Conservation (phyloP, 2,797 vertebrate genomes). For the Apogon hyalosoma region DNA sequence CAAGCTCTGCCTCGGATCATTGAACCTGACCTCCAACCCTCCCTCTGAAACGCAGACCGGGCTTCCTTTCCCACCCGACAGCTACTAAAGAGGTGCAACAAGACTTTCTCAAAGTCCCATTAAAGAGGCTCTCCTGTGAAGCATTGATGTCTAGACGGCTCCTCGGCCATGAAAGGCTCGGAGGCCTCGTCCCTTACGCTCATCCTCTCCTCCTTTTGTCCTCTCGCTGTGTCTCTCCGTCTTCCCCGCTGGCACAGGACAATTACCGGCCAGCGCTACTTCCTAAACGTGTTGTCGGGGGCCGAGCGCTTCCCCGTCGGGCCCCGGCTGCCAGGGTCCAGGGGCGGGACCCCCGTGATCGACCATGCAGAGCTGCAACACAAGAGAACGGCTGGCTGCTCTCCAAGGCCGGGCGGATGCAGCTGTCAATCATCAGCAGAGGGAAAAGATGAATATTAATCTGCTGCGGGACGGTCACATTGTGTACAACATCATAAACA, state of each 20-base stretch:
- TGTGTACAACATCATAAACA: no score
- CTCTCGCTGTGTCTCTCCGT: slow-evolving; percentile 44
- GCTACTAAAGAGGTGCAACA: slow-evolving; percentile 9
- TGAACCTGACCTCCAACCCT: slow-evolving; percentile 37
- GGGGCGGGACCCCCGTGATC: slow-evolving; percentile 61
- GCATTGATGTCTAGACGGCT: slow-evolving; percentile 75
- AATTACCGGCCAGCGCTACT: slow-evolving; percentile 74
- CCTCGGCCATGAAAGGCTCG: slow-evolving; percentile 58
- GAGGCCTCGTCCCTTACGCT: slow-evolving; percentile 58
- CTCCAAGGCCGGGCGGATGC: slow-evolving; percentile 62
- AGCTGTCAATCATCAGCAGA: slow-evolving; percentile 71
- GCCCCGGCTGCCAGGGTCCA: slow-evolving; percentile 51
- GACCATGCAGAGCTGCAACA: slow-evolving; percentile 69
- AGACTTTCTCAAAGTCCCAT: slow-evolving; percentile 55
- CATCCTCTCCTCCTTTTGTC: slow-evolving; percentile 71
- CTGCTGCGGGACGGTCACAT: background rate
- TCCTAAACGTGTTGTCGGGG: slow-evolving; percentile 77
- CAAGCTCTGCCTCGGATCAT: slow-evolving; percentile 49
- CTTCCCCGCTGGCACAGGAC: slow-evolving; percentile 76
- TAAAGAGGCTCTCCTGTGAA: slow-evolving; percentile 63
- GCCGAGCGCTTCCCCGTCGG: slow-evolving; percentile 47
- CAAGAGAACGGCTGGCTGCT: slow-evolving; percentile 67
- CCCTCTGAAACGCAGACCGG: slow-evolving; percentile 19
- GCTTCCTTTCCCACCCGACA: slow-evolving; percentile 44
- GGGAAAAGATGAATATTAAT: slow-evolving; percentile 9